Evolutionary conservation across 2,797 vertebrate species (phyloP).

Genomic region (Tympanoctomys barrerae): DNA sequence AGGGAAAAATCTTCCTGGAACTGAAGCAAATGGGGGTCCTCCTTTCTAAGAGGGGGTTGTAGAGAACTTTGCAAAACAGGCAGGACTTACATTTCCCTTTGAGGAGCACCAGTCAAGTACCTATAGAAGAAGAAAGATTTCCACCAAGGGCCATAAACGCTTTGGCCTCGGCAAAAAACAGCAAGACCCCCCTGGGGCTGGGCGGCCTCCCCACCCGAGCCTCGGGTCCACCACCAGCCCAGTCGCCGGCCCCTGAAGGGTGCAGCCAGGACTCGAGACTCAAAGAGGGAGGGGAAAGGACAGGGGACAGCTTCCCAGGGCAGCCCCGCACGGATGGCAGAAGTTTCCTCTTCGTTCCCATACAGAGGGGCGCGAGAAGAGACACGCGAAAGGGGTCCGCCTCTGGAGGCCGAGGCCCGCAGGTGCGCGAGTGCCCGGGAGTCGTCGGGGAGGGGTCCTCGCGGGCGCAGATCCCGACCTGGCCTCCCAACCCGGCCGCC

Average conservation of each 20-base stretch:
- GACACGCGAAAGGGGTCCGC: neutral
- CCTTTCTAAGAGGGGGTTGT: neutral
- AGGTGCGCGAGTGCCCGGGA: neutral
- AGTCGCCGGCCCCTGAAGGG: neutral
- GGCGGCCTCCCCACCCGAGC: neutral
- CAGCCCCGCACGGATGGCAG: neutral
- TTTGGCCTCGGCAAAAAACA: neutral
- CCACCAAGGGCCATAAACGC: neutral
- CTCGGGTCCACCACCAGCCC: neutral
- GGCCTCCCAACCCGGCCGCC: neutral
- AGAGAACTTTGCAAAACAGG: neutral
- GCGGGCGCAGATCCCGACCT: neutral
- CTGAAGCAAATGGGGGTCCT: constrained; percentile 1
- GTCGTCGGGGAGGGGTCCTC: neutral
- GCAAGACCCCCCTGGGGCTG: neutral
- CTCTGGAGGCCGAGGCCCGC: neutral
- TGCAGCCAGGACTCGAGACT: neutral
- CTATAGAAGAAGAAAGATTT: neutral
- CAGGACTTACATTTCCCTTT: constrained; percentile 38
- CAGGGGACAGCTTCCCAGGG: neutral
- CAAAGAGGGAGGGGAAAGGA: neutral
- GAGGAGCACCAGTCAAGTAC: constrained; percentile 10
- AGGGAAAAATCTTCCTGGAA: constrained; percentile 46
- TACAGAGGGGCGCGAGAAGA: too few relatives aligned
- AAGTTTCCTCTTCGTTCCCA: neutral